These are phyloP conservation scores for Cyclopterus lumpus DNA, from an alignment of 2,797 vertebrate genomes.

Conservation along the genomic window DNA sequence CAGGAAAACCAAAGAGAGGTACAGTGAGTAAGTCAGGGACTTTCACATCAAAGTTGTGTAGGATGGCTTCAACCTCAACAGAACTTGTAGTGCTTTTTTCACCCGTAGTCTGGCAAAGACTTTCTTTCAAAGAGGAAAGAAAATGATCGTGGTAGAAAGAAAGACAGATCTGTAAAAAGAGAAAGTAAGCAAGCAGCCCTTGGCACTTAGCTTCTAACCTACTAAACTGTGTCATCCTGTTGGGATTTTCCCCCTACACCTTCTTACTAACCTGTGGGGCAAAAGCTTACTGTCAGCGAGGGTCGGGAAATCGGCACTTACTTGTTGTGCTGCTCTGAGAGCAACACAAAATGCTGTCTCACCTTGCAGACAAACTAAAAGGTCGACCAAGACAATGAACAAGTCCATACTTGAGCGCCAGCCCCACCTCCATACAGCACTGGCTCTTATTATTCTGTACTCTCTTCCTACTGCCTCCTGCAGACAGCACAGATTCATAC, in stretches of 20 bases:
- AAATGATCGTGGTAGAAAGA: conserved; percentile 79
- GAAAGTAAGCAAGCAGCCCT: conserved; percentile 74
- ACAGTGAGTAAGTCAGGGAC: conserved; percentile 14
- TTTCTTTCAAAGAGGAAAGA: conserved; percentile 87
- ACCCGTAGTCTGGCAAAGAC: conserved; percentile 84
- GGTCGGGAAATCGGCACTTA: conserved; percentile 76
- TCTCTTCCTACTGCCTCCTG: conserved; percentile 1
- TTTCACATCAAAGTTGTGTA: conserved; percentile 52
- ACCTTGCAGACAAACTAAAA: conserved; percentile 71
- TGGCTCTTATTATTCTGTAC: neutral
- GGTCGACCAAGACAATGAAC: conserved; percentile 60
- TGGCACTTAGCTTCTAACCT: conserved; percentile 57
- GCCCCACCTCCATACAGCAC: neutral
- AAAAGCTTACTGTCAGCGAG: conserved; percentile 52
- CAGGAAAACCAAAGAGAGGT: conserved; percentile 14
- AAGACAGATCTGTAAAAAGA: conserved; percentile 79
- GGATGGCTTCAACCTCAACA: conserved; percentile 61
- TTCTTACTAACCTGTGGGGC: conserved; percentile 65
- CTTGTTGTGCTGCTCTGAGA: conserved; percentile 73
- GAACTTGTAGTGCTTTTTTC: conserved; percentile 72
- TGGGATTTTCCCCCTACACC: conserved; percentile 50
- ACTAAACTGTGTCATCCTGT: conserved; percentile 61
- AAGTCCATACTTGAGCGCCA: conserved; percentile 24
- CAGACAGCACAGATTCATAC: neutral
- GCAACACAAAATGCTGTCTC: conserved; percentile 68